phyloP scores from a whole-genome alignment of 2,797 vertebrate species.

The Pangasius djambal region DNA sequence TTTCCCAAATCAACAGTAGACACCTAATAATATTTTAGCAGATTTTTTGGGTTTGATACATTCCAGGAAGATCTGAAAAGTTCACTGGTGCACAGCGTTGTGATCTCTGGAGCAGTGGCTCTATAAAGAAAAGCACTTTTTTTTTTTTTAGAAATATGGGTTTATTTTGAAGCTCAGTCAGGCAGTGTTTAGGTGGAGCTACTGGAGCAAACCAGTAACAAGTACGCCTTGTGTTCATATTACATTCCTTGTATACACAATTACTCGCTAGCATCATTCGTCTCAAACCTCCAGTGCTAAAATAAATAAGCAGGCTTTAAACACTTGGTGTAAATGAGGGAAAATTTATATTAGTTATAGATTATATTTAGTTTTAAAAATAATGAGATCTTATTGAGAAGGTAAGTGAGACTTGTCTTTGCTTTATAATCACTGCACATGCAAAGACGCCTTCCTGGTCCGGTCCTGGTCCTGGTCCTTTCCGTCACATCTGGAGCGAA shows the following conservation, averaged over 20 bases:
- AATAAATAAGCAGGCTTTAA: background rate
- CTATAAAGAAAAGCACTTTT: too few species aligned
- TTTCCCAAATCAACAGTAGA: too few species aligned
- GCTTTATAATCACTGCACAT: background rate
- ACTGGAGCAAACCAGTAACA: too few species aligned
- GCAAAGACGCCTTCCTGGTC: background rate
- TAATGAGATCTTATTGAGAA: background rate
- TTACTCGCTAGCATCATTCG: background rate
- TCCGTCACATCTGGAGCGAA: slow-evolving; percentile 56
- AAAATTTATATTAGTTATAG: background rate
- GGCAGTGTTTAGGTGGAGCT: too few species aligned
- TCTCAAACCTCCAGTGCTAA: background rate
- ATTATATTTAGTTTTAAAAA: background rate
- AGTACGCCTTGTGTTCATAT: too few species aligned
- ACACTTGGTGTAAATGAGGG: background rate
- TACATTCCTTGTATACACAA: background rate
- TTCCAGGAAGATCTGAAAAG: background rate
- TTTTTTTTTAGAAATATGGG: too few species aligned
- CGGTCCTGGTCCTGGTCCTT: slow-evolving; percentile 7
- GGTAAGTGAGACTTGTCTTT: background rate
- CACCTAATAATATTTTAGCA: too few species aligned
- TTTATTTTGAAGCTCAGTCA: too few species aligned
- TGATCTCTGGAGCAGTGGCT: too few species aligned
- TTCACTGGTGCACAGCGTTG: too few species aligned
- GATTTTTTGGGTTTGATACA: too few species aligned